Evolutionary conservation across 2,113 vertebrate genomes (phyloP).

Genomic region (Suncus etruscus): DNA sequence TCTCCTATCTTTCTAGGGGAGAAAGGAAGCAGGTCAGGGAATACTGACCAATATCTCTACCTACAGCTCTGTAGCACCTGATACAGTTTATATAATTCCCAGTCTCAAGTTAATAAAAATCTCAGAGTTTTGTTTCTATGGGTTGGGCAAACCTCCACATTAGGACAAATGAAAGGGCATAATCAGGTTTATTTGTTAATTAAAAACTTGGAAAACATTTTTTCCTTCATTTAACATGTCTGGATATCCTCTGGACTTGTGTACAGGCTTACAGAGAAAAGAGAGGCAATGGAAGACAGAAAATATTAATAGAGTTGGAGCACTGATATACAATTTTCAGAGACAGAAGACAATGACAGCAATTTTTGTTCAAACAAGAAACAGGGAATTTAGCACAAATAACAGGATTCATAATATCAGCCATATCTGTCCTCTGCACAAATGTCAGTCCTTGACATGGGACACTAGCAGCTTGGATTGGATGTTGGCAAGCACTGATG

Average conservation of each 20-base stretch:
- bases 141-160: not conserved
- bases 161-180: not conserved
- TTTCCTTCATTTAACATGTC: not conserved
- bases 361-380: constrained; percentile 51
- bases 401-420: constrained; percentile 55
- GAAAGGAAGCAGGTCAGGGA: not conserved
- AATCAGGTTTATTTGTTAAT: not conserved
- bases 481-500: not conserved
- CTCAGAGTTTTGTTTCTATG: not conserved
- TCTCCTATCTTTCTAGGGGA: not conserved
- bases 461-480: not conserved
- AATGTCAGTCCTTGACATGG: constrained; percentile 43
- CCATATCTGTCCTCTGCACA: constrained; percentile 55
- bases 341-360: constrained; percentile 29
- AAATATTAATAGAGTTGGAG: not conserved
- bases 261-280: not conserved
- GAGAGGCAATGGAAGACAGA: not conserved
- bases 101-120: not conserved
- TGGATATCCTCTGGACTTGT: not conserved
- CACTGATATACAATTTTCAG: not conserved
- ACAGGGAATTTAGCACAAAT: constrained; percentile 30
- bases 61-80: not conserved
- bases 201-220: not conserved
- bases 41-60: not conserved
- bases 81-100: not conserved